phyloP scores from a whole-genome alignment of 2,113 vertebrate species.

The Melanerpes formicivorus region DNA sequence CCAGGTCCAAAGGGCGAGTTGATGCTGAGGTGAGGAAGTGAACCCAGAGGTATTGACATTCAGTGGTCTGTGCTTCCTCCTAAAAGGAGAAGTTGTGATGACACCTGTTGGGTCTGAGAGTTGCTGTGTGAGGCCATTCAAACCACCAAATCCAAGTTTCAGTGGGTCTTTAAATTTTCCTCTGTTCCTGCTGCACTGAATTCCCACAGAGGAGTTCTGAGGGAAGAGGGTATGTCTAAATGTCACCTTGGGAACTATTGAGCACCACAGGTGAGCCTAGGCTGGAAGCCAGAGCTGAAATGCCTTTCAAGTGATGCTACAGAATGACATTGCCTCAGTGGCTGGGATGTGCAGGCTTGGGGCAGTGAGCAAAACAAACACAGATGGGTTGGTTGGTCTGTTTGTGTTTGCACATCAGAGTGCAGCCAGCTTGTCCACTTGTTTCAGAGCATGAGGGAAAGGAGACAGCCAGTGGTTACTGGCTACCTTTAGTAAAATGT shows the following conservation, averaged over 20 bases:
- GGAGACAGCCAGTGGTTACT: neutral
- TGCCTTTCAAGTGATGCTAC: constrained; percentile 32
- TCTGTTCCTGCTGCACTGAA: neutral
- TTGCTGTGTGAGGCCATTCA: constrained; percentile 14
- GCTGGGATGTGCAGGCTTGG: neutral
- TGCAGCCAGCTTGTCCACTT: neutral
- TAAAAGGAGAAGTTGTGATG: constrained; percentile 56
- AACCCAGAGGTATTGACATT: constrained; percentile 11
- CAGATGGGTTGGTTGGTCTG: neutral
- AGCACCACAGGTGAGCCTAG: neutral
- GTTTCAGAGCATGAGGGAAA: constrained; percentile 19
- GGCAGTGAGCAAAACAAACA: neutral
- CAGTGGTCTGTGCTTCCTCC: constrained; percentile 45
- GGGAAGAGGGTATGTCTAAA: neutral
- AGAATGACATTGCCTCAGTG: neutral
- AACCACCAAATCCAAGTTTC: constrained; percentile 34
- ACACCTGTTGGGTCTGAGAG: constrained; percentile 30
- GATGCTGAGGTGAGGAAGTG: constrained; percentile 37
- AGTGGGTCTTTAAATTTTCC: neutral
- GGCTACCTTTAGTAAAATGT: neutral
- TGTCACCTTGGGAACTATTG: neutral
- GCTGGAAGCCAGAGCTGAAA: neutral
- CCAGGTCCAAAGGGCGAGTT: neutral
- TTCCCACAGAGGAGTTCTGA: neutral
- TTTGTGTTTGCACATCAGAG: constrained; percentile 50